Conservation (phyloP, 1,140 invertebrate species). For the Spodoptera frugiperda region DNA sequence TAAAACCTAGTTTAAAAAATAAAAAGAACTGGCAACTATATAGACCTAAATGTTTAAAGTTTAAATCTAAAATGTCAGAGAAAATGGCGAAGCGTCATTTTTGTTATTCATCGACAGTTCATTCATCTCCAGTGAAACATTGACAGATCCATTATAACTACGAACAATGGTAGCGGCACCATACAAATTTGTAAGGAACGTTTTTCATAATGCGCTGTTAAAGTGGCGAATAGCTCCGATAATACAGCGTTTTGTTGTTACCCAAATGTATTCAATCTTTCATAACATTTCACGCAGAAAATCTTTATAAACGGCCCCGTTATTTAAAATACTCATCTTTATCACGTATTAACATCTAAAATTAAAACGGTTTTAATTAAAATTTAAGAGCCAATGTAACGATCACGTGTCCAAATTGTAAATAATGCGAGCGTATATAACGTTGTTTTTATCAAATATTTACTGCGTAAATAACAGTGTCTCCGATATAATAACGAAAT, state of each 20-base stretch:
- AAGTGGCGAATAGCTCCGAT: constrained; percentile 44
- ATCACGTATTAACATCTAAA: background rate
- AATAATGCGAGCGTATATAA: background rate
- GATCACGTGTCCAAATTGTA: background rate
- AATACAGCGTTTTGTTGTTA: constrained; percentile 34
- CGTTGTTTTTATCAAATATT: background rate
- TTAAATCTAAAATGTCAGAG: constrained; percentile 52
- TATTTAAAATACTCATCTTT: constrained; percentile 18
- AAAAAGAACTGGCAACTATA: background rate
- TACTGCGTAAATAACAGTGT: constrained; percentile 24
- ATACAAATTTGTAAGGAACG: constrained; percentile 57
- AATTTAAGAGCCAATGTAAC: background rate
- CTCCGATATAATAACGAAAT: constrained; percentile 21
- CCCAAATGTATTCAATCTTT: constrained; percentile 19
- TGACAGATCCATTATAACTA: constrained; percentile 78
- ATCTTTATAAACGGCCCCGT: constrained; percentile 10
- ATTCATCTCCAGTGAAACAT: constrained; percentile 79
- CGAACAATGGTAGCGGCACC: constrained; percentile 68
- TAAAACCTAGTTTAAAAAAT: background rate
- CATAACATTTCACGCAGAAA: constrained; percentile 30
- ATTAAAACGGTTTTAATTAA: constrained; percentile 20
- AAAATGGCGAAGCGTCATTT: constrained; percentile 60
- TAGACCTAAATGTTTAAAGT: constrained; percentile 15
- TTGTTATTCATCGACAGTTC: constrained; percentile 76
- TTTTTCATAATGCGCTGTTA: constrained; percentile 49